phyloP scores from a whole-genome alignment of 2,113 vertebrate species.

The Merops nubicus region DNA sequence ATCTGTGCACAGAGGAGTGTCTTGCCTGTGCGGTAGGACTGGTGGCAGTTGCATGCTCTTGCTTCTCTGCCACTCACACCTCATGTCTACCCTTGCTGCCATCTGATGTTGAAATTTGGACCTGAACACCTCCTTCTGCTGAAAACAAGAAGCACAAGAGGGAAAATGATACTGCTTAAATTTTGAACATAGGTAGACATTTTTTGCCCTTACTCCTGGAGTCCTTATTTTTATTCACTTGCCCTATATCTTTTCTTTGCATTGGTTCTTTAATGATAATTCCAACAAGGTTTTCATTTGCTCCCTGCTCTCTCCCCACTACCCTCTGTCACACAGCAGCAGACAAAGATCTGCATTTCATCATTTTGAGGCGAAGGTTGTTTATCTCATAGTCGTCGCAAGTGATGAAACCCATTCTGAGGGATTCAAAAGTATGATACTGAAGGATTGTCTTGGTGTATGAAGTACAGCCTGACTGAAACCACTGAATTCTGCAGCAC shows the following conservation, averaged over 20 bases:
- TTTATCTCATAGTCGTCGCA: background rate
- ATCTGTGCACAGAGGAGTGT: background rate
- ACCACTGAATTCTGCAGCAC: constrained; percentile 63
- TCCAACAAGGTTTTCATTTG: background rate
- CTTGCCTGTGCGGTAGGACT: background rate
- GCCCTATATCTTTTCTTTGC: background rate
- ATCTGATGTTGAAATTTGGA: background rate
- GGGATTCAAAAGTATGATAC: background rate
- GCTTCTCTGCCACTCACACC: background rate
- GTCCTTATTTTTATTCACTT: background rate
- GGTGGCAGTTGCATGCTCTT: background rate
- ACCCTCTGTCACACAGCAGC: background rate
- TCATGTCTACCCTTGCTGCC: background rate
- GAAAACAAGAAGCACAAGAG: background rate
- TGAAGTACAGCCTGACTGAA: constrained; percentile 43
- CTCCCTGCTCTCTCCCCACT: background rate
- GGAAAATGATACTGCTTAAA: background rate
- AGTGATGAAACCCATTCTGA: background rate
- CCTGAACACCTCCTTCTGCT: background rate
- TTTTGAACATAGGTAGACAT: background rate
- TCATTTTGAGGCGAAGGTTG: background rate
- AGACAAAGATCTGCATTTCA: background rate
- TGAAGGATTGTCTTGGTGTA: constrained; percentile 6
- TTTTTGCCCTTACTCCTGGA: background rate
- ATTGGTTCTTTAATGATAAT: background rate